Evolutionary conservation across 2,888 invertebrate genomes (phyloP).

Genomic region (Cecidostiba fungosa): DNA sequence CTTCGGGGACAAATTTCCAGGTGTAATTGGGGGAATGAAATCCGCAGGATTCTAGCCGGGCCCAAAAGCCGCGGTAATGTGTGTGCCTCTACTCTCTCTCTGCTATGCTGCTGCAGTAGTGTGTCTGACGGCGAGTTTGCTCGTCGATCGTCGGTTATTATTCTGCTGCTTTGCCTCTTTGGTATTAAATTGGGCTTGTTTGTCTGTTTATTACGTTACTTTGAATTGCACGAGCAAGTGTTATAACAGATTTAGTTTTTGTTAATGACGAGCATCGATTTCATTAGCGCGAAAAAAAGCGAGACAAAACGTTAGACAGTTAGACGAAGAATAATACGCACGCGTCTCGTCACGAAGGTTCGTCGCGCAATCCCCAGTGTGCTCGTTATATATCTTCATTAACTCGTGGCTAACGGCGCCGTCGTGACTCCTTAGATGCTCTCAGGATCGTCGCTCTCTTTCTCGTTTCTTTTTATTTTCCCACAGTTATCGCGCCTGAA

Average conservation of each 20-base stretch:
- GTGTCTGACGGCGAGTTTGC: conserved; percentile 32
- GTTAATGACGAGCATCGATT: no score
- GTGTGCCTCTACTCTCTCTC: not conserved
- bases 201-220: not conserved
- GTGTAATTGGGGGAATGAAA: conserved; percentile 78
- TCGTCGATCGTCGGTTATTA: not conserved
- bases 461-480: conserved; percentile 36
- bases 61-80: not conserved
- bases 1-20: conserved; percentile 73
- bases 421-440: conserved; percentile 70
- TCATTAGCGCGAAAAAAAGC: no score
- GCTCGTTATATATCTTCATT: conserved; percentile 79
- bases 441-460: conserved; percentile 52
- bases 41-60: conserved; percentile 73
- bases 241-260: no score
- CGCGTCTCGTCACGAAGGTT: conserved; percentile 59
- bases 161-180: not conserved
- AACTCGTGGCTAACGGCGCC: conserved; percentile 71
- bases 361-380: conserved; percentile 71
- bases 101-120: no score
- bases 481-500: no score
- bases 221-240: no score
- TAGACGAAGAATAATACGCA: conserved; percentile 15
- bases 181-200: not conserved
- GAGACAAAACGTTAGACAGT: no score